These are phyloP conservation scores for Falco columbarius DNA, from an alignment of 2,797 vertebrate genomes.

Conservation along the genomic window DNA sequence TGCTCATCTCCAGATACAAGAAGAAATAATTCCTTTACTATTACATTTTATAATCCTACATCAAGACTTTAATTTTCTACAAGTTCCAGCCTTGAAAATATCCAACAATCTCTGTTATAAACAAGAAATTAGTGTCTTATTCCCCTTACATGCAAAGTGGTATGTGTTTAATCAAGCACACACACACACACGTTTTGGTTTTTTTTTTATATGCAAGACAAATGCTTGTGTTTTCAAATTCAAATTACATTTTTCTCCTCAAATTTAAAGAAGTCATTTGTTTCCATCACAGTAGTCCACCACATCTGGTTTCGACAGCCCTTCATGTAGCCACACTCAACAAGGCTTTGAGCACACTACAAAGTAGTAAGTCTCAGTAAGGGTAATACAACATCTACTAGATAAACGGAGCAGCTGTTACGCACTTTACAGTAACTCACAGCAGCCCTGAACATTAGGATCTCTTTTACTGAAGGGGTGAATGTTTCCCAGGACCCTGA, in stretches of 20 bases:
- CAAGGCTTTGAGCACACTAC: background rate
- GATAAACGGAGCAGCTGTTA: constrained; percentile 49
- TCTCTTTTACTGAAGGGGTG: background rate
- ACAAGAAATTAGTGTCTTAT: background rate
- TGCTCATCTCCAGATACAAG: background rate
- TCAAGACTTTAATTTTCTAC: background rate
- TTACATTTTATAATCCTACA: background rate
- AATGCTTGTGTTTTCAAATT: background rate
- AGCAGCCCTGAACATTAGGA: constrained; percentile 6
- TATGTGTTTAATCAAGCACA: background rate
- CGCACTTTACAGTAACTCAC: background rate
- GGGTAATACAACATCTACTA: background rate
- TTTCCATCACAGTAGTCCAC: background rate
- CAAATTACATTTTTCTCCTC: background rate
- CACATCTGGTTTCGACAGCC: constrained; percentile 44
- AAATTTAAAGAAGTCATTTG: background rate
- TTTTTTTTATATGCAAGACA: background rate
- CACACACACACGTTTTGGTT: background rate
- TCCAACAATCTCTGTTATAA: background rate
- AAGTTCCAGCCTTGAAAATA: background rate
- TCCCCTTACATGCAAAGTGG: background rate
- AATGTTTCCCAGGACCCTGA: constrained; percentile 60
- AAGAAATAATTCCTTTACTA: background rate
- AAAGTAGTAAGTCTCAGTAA: background rate
- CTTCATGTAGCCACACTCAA: constrained; percentile 12